These are phyloP conservation scores for Abrostola tripartita DNA, from an alignment of 2,888 invertebrate genomes.

Conservation along the genomic window DNA sequence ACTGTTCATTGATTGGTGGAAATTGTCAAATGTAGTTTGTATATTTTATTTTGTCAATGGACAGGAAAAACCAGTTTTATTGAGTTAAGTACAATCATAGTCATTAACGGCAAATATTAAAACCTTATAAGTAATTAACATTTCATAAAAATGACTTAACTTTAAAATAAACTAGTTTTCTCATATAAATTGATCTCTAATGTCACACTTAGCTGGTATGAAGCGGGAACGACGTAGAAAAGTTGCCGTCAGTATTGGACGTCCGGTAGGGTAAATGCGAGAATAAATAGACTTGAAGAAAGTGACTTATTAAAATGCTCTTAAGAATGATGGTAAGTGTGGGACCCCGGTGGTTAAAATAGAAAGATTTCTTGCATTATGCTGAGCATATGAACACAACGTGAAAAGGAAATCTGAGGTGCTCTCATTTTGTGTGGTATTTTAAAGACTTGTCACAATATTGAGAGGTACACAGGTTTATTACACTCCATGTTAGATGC, in stretches of 20 bases:
- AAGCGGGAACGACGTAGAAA: slow-evolving; percentile 21
- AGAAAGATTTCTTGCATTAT: slow-evolving; percentile 14
- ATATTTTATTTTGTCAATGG: background rate
- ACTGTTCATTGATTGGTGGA: too few relatives aligned
- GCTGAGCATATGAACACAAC: slow-evolving; percentile 15
- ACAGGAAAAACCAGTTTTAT: too few relatives aligned
- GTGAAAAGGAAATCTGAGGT: slow-evolving; percentile 15
- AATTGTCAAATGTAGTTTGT: too few relatives aligned
- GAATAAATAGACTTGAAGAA: slow-evolving; percentile 32
- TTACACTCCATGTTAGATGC: background rate
- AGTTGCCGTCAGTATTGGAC: slow-evolving; percentile 18
- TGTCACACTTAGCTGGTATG: background rate
- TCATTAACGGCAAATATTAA: too few relatives aligned
- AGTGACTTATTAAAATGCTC: slow-evolving; percentile 47
- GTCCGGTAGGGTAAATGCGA: slow-evolving; percentile 22
- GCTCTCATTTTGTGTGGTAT: slow-evolving; percentile 12
- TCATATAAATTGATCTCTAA: too few relatives aligned
- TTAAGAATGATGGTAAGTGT: slow-evolving; percentile 37
- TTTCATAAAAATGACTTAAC: too few relatives aligned
- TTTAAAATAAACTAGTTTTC: too few relatives aligned
- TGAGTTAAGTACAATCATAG: too few relatives aligned
- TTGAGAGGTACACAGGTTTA: background rate
- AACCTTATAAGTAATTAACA: too few relatives aligned
- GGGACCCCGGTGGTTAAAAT: slow-evolving; percentile 45
- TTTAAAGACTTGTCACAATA: slow-evolving; percentile 10